A percentile compares a stretch with the other conserved stretches of the same genome.
These are phyloP conservation scores for Pluvianellus socialis DNA, from an alignment of 2,113 vertebrate species.

Conservation along the genomic window DNA sequence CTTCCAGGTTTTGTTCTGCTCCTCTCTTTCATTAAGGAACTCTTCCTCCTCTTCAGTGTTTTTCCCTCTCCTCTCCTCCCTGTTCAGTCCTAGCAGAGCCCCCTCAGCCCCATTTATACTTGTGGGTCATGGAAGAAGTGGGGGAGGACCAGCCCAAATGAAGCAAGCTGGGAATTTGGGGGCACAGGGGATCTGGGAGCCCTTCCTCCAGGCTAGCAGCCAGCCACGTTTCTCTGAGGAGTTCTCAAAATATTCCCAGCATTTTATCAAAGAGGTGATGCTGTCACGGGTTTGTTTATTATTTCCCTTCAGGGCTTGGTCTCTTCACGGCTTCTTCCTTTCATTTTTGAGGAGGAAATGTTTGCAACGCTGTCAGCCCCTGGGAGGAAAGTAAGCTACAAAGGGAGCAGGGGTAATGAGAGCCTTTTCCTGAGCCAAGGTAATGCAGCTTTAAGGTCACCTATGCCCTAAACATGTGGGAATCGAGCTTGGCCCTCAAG, in stretches of 20 bases:
- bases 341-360: conserved; percentile 37
- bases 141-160: background rate
- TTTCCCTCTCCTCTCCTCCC: background rate
- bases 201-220: background rate
- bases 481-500: background rate
- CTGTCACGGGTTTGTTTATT: conserved; percentile 35
- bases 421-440: background rate
- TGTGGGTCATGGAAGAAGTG: background rate
- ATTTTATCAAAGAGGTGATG: conserved; percentile 16
- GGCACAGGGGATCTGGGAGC: background rate
- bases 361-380: background rate
- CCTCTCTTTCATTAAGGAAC: background rate
- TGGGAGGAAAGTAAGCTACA: conserved; percentile 28
- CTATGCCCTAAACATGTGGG: conserved; percentile 23
- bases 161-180: background rate
- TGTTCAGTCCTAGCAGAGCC: fast-evolving
- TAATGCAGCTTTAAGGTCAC: background rate
- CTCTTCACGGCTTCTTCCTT: conserved; percentile 18
- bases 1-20: conserved; percentile 24
- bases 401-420: background rate
- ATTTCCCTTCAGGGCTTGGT: conserved; percentile 2
- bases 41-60: background rate
- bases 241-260: background rate
- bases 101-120: background rate
- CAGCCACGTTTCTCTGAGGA: background rate